Conservation (phyloP, 2,113 vertebrate genomes). For the Tonatia bakeri region DNA sequence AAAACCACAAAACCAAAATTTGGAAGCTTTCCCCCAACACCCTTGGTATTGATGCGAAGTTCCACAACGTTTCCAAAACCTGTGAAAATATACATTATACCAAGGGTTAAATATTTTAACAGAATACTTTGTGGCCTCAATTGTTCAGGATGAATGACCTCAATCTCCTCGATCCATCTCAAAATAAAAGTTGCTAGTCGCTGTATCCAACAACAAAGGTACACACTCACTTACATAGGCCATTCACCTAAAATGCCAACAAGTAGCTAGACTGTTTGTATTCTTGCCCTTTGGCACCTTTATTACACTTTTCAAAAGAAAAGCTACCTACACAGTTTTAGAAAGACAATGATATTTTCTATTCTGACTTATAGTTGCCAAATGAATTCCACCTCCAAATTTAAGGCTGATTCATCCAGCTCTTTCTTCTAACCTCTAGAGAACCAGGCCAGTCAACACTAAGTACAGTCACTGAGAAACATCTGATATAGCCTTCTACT, state of each 20-base stretch:
- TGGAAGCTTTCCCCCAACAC: constrained; percentile 95
- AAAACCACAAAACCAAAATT: constrained; percentile 99
- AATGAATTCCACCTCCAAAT: neutral
- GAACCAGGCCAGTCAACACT: neutral
- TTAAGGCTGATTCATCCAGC: neutral
- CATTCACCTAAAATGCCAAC: neutral
- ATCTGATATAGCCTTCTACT: neutral
- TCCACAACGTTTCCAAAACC: constrained; percentile 96
- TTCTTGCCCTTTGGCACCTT: neutral
- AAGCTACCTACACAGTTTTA: neutral
- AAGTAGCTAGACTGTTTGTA: neutral
- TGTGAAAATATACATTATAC: constrained; percentile 75
- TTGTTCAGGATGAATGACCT: constrained; percentile 10
- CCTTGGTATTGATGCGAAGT: constrained; percentile 98
- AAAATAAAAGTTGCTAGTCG: constrained; percentile 1
- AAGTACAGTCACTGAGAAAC: neutral
- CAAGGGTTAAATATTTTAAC: constrained; percentile 57
- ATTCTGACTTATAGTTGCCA: neutral
- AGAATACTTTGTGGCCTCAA: constrained; percentile 5
- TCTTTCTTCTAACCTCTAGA: neutral
- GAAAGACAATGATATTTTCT: neutral
- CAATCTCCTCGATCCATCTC: neutral
- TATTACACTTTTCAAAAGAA: neutral
- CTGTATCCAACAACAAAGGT: neutral
- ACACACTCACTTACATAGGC: neutral